Conservation (phyloP, 30 jellyfish, hydroid and myxozoan species). For the Hydractinia echinata region DNA sequence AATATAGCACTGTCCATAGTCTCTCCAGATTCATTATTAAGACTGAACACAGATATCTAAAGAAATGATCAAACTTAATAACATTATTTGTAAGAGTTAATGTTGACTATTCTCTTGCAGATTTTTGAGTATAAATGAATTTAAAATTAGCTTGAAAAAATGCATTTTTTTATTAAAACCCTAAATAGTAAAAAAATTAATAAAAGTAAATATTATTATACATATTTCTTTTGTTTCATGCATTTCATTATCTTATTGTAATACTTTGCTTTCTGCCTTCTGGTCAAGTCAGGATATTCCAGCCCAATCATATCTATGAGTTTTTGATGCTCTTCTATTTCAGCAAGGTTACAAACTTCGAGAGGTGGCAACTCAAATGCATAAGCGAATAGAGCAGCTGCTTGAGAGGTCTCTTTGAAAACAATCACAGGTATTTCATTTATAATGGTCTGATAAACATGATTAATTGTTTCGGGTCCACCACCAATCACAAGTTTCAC, state of each 20-base stretch:
- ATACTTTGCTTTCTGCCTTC: neutral
- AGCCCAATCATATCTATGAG: constrained; percentile 2
- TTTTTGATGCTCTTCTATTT: constrained; percentile 11
- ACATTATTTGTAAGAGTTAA: neutral
- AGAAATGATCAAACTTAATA: neutral
- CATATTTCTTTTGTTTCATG: constrained; percentile 3
- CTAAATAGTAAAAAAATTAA: neutral
- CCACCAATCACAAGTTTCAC: constrained; percentile 10
- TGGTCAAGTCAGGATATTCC: constrained; percentile 10
- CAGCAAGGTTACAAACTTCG: constrained; percentile 7
- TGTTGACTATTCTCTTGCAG: neutral
- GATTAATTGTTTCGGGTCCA: neutral
- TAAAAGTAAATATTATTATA: neutral
- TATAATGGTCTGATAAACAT: neutral
- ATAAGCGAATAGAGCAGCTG: neutral
- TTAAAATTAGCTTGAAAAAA: no score
- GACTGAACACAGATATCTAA: neutral
- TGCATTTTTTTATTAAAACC: no score
- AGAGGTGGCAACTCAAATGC: constrained; percentile 2
- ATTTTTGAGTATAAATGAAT: no score
- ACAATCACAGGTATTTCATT: neutral
- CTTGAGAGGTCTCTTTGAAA: constrained; percentile 9
- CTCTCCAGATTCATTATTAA: neutral
- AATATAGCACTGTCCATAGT: neutral
- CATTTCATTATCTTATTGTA: neutral